Base-by-base conservation (phyloP, 2,888 invertebrate species). In the Pinctada fucata region DNA sequence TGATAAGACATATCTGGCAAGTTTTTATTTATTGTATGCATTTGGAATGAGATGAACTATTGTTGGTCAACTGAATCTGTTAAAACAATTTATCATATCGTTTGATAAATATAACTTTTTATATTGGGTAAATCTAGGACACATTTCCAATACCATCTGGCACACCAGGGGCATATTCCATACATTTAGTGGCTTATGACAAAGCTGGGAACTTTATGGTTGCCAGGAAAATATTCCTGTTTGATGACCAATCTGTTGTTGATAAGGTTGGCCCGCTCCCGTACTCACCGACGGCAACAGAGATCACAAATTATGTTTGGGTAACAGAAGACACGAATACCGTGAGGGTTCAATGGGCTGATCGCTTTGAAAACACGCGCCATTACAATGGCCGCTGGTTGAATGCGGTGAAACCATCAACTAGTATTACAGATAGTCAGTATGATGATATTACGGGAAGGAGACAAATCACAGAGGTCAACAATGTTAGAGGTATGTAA, bases 121-220 rank as follows among this genome's bases (percentile, higher is more conserved):
- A 31, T 31, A 31, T 31, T 31, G 31, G 31, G 1, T 31, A 31
- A 31, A 31, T 31, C 31, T 31, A 31, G 31, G 31, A 31, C 31
- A 31, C 31, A 31, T 31, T 31, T 31, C 1, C 31, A 31, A 31
- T 64, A 16, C 58, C 58, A 6, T 6, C 6, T 13, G 13, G 58
- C 58, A 49, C 49, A 13, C 77, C 77, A 4, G 80, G 80, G 48
- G 72, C 75, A 72, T 80, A 77, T 64, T 51, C 76, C 6, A 45
- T 80, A 3, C 66, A 72, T 16, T 71, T 80, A 8, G 47, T 75
- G 3, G 82, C 77, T 1, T 66, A 67, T 31, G 85, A 85, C 65
- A 79, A 73, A 10, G 85, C 85, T 10, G 82, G 80, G n/a, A 85
- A 85, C 58, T 13, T 70, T n/a, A 81, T 81, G 52, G 64, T 71